phyloP scores from a whole-genome alignment of 2,888 invertebrate species.

The Stomorhina lunata region DNA sequence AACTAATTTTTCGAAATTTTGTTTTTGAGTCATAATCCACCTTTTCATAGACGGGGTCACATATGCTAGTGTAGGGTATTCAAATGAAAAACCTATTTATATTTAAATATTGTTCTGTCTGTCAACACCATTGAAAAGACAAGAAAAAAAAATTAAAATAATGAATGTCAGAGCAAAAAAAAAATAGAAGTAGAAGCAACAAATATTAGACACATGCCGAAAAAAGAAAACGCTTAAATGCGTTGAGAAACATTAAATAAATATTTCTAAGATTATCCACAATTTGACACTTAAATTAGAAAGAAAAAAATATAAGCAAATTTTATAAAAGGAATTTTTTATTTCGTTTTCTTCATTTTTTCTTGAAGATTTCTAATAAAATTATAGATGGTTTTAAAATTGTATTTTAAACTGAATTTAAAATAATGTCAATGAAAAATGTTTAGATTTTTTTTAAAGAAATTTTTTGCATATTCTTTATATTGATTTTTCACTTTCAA shows the following conservation, averaged over 20 bases:
- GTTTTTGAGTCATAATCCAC: too few species aligned
- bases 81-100: background rate
- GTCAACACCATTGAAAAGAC: conserved; percentile 20
- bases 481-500: background rate
- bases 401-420: conserved; percentile 3
- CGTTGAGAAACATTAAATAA: conserved; percentile 6
- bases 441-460: background rate
- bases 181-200: background rate
- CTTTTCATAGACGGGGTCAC: too few species aligned
- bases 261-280: conserved; percentile 37
- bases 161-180: conserved; percentile 29
- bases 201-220: background rate
- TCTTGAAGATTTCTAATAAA: background rate
- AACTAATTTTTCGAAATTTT: too few species aligned
- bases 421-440: too few species aligned
- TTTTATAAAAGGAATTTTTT: too few species aligned
- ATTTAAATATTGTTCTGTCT: background rate
- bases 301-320: background rate
- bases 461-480: background rate
- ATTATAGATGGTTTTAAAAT: conserved; percentile 7
- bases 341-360: background rate
- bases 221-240: background rate
- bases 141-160: too few species aligned
- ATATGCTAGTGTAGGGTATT: too few species aligned
- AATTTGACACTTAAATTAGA: conserved; percentile 16